These are phyloP conservation scores for Ochropleura leucogaster DNA, from an alignment of 2,888 invertebrate species.

Conservation along the genomic window DNA sequence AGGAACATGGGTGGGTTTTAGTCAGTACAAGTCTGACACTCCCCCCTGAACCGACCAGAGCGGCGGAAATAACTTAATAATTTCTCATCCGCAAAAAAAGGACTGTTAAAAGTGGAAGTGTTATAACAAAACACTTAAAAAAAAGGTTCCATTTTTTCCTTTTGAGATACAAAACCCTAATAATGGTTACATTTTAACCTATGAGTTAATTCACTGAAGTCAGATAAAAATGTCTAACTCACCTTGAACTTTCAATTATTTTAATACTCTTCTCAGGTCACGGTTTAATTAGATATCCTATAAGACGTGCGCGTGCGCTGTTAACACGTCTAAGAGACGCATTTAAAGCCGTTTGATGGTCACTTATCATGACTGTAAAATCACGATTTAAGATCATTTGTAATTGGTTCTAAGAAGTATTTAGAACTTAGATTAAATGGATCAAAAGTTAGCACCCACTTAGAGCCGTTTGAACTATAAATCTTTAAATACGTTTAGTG, in stretches of 20 bases:
- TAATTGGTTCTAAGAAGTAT: neutral
- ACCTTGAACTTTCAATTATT: slow-evolving; percentile 39
- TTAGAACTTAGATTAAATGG: slow-evolving; percentile 2
- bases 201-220: neutral
- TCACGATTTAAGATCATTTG: neutral
- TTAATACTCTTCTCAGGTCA: slow-evolving; percentile 2
- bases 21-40: too few relatives aligned
- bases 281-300: slow-evolving; percentile 23
- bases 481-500: neutral
- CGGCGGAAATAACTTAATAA: too few relatives aligned
- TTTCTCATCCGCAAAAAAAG: too few relatives aligned
- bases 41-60: too few relatives aligned
- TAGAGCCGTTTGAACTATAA: neutral
- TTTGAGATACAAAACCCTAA: too few relatives aligned
- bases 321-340: slow-evolving; percentile 4
- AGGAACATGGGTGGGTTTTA: too few relatives aligned
- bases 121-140: too few relatives aligned
- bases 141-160: too few relatives aligned
- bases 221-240: neutral
- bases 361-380: neutral
- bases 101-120: too few relatives aligned
- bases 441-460: neutral
- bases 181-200: too few relatives aligned
- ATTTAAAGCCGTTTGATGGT: slow-evolving; percentile 24
- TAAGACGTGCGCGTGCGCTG: slow-evolving; percentile 21